These are phyloP conservation scores for Montipora capitata DNA, from an alignment of 92 coral and sea anemone species.

Conservation along the genomic window DNA sequence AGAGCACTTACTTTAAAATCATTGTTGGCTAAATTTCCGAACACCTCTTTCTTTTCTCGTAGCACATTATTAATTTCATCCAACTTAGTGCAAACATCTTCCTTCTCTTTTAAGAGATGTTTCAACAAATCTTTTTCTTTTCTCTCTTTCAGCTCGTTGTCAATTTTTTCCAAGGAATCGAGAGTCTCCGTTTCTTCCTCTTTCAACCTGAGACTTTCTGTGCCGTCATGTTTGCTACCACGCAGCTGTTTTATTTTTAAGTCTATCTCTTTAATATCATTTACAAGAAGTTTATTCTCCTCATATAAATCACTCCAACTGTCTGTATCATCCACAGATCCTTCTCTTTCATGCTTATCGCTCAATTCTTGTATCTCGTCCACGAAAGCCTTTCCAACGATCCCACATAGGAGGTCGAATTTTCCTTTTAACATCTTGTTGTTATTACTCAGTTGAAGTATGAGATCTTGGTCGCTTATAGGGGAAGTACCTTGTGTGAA, in stretches of 20 bases:
- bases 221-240: constrained; percentile 37
- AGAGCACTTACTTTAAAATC: constrained; percentile 39
- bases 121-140: constrained; percentile 65
- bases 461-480: constrained; percentile 22
- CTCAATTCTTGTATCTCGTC: constrained; percentile 87
- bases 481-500: not conserved
- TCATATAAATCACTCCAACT: constrained; percentile 32
- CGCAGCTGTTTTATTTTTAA: constrained; percentile 33
- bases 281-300: constrained; percentile 57
- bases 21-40: not conserved
- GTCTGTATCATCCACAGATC: not conserved
- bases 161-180: constrained; percentile 61
- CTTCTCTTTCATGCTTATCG: constrained; percentile 16
- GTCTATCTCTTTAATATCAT: constrained; percentile 40
- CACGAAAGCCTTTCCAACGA: constrained; percentile 92
- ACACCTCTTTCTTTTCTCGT: constrained; percentile 34
- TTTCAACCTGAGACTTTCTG: constrained; percentile 51
- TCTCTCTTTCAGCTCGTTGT: constrained; percentile 35
- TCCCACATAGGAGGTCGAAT: constrained; percentile 73
- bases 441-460: constrained; percentile 26
- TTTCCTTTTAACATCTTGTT: constrained; percentile 73
- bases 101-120: constrained; percentile 71
- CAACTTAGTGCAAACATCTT: constrained; percentile 64
- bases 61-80: constrained; percentile 73
- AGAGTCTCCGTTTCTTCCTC: constrained; percentile 64